phyloP scores from a whole-genome alignment of 2,888 invertebrate genomes.

The Aporophyla nigra region DNA sequence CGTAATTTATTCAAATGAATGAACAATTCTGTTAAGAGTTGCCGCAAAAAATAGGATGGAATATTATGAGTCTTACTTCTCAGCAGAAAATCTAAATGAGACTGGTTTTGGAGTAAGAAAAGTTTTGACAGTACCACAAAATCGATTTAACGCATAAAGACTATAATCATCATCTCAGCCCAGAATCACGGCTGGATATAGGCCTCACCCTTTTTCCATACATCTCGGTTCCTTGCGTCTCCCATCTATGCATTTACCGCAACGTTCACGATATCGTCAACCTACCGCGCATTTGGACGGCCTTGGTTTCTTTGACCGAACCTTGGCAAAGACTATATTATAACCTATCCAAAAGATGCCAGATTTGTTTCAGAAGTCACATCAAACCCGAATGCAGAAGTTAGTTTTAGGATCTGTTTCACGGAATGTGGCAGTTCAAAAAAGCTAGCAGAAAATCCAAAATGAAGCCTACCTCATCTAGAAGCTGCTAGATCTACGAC shows the following conservation, averaged over 20 bases:
- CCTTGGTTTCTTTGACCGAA: too few relatives aligned
- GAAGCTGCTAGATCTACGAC: conserved; percentile 23
- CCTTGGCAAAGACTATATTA: too few relatives aligned
- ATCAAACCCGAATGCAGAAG: too few relatives aligned
- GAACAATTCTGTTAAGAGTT: conserved; percentile 5
- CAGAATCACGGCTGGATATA: too few relatives aligned
- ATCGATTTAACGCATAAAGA: not conserved
- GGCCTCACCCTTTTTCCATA: too few relatives aligned
- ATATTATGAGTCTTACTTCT: not conserved
- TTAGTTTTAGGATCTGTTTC: not conserved
- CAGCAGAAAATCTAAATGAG: not conserved
- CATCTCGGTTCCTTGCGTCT: too few relatives aligned
- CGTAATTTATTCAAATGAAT: conserved; percentile 2
- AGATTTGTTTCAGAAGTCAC: too few relatives aligned
- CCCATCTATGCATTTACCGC: too few relatives aligned
- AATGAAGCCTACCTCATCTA: conserved; percentile 13
- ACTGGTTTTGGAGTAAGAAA: not conserved
- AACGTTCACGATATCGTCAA: too few relatives aligned
- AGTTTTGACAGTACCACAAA: not conserved
- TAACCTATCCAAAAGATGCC: too few relatives aligned
- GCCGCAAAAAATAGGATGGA: not conserved
- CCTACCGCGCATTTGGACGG: too few relatives aligned
- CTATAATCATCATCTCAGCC: not conserved
- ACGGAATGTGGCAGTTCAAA: not conserved
- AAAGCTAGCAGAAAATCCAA: not conserved